These are phyloP conservation scores for Cochlearius cochlearius DNA, from an alignment of 2,113 vertebrate genomes.

Conservation along the genomic window DNA sequence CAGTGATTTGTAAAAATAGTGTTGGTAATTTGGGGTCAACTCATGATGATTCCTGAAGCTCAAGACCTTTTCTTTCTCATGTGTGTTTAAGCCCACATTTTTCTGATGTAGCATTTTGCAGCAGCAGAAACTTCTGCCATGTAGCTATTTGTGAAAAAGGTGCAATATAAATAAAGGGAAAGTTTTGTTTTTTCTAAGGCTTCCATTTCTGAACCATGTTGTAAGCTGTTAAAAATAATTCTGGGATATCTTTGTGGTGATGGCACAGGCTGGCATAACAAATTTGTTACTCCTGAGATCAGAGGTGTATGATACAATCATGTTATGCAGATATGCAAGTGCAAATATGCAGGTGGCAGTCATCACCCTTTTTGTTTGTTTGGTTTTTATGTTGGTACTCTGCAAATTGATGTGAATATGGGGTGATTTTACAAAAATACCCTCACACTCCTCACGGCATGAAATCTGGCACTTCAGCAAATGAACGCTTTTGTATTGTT, in stretches of 20 bases:
- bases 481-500: neutral
- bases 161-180: constrained; percentile 32
- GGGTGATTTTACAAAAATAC: neutral
- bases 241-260: neutral
- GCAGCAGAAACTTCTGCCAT: neutral
- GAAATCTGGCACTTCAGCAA: neutral
- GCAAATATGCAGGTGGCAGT: neutral
- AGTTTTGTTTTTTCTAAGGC: neutral
- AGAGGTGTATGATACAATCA: neutral
- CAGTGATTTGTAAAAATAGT: neutral
- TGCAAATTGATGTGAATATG: neutral
- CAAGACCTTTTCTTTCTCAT: neutral
- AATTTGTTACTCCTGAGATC: neutral
- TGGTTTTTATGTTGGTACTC: neutral
- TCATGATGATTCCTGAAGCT: neutral
- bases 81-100: neutral
- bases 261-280: neutral
- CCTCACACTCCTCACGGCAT: neutral
- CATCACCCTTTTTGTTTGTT: neutral
- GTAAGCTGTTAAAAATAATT: neutral
- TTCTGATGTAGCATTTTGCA: constrained; percentile 20
- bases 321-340: neutral
- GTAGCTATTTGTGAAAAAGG: constrained; percentile 4
- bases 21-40: neutral
- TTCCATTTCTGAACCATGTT: neutral